Conservation (phyloP, 2,797 vertebrate species). For the Semaprochilodus insignis region DNA sequence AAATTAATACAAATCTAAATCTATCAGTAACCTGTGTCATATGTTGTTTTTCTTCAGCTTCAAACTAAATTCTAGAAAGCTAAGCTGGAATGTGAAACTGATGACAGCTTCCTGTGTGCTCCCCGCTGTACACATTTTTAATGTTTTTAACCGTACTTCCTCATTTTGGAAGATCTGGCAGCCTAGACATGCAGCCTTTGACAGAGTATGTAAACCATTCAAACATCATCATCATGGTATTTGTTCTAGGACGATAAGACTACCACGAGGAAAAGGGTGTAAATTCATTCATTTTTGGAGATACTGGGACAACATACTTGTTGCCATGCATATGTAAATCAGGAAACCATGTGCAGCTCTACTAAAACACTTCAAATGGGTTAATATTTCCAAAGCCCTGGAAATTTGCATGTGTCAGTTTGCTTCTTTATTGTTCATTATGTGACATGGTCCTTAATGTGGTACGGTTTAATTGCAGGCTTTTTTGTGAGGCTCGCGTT, state of each 20-base stretch:
- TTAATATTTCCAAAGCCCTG: background rate
- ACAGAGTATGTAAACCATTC: background rate
- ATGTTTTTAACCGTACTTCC: background rate
- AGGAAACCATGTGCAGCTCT: background rate
- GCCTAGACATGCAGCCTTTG: background rate
- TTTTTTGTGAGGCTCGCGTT: slow-evolving; percentile 56
- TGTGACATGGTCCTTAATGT: slow-evolving; percentile 2
- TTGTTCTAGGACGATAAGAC: background rate
- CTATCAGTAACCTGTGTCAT: too few species aligned
- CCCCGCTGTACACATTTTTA: background rate
- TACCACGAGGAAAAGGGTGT: background rate
- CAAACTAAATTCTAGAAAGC: background rate
- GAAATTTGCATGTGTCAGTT: background rate
- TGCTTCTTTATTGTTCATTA: slow-evolving; percentile 14
- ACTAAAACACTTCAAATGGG: background rate
- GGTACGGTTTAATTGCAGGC: slow-evolving; percentile 35
- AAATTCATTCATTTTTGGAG: background rate
- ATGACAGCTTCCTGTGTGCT: too few species aligned
- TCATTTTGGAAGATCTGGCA: background rate
- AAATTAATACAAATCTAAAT: too few species aligned
- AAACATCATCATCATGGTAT: background rate
- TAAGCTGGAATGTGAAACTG: background rate
- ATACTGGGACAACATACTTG: background rate
- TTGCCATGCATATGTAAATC: background rate
- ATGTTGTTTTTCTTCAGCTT: background rate